These are phyloP conservation scores for Myiotriccus ornatus DNA, from an alignment of 2,797 vertebrate species.

Conservation along the genomic window DNA sequence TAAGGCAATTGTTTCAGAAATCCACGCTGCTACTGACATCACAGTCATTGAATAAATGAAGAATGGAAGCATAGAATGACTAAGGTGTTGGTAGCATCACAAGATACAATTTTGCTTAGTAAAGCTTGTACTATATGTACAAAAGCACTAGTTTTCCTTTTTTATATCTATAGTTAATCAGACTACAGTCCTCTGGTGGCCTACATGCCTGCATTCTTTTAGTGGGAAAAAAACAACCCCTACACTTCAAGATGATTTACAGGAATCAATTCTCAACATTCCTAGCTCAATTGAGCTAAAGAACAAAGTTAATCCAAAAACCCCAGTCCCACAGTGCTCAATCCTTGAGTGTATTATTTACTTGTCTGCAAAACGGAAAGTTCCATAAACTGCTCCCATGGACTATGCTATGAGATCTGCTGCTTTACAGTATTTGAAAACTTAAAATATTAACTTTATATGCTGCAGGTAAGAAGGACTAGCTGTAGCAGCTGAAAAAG, in stretches of 20 bases:
- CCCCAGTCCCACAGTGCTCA: background rate
- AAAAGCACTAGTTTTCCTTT: background rate
- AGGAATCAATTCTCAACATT: background rate
- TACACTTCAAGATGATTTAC: background rate
- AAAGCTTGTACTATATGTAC: background rate
- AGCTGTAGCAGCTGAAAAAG: background rate
- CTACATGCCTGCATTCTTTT: background rate
- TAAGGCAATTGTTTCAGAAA: background rate
- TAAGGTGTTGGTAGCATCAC: background rate
- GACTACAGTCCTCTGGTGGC: background rate
- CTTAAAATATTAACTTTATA: background rate
- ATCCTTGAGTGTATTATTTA: background rate
- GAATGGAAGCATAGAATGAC: background rate
- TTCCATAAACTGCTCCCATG: background rate
- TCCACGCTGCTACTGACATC: background rate
- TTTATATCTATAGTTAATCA: background rate
- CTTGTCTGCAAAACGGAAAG: background rate
- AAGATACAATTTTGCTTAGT: background rate
- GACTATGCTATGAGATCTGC: background rate
- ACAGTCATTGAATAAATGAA: background rate
- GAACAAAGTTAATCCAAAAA: background rate
- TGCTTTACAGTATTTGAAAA: background rate
- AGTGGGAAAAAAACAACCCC: background rate
- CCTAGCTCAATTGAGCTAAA: background rate
- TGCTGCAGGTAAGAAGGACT: background rate